Evolutionary conservation across 2,797 vertebrate genomes (phyloP), one percentile per base, ranked within the genome.

Genomic region (Pipistrellus nathusii): DNA sequence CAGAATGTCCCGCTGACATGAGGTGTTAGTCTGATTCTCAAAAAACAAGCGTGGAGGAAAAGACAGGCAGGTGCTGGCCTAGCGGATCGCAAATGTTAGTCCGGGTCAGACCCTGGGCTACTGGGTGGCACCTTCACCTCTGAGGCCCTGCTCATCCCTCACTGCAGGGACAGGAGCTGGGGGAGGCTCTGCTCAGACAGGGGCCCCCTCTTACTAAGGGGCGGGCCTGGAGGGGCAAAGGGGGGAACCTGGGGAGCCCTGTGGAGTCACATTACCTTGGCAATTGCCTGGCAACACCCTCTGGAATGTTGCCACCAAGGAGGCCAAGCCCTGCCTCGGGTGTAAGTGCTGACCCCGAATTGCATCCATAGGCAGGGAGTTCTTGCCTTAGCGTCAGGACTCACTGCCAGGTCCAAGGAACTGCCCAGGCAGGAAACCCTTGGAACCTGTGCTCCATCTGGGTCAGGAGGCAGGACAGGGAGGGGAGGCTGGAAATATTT

Each of bases 401-500:
- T 53, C 35, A 5, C 15, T 15, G 32, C 18, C 27, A 72, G 76
- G 68, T 25, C 53, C 15, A 3, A 21, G 75, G 44, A 57, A 23
- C 38, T 0, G 0, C 5, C 32, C 6, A 2, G 30, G 13, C 1
- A 14, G 38, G 51, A 51, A 59, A 46, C 27, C 20, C 27, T 41
- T 14, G 77, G n/a, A 48, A 66, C 0, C 2, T 32, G n/a, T 21
- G 75, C 8, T 88, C 71, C 18, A 1, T 30, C 38, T 20, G 18
- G 32, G 25, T 3, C 6, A 0, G 51, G 57, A 69, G 18, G 18
- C 15, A 20, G 51, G 18, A 44, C 8, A 32, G 20, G 18, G 25
- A 6, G 3, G 5, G 2, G 8, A 41, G 44, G 30, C 44, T 12
- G 1, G 53, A 64, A 62, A 57, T 32, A 69, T 51, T 64, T 88